Evolutionary conservation across 1,140 invertebrate genomes (phyloP), one percentile per base, ranked within the genome.

Genomic region (Lepidurus packardi): DNA sequence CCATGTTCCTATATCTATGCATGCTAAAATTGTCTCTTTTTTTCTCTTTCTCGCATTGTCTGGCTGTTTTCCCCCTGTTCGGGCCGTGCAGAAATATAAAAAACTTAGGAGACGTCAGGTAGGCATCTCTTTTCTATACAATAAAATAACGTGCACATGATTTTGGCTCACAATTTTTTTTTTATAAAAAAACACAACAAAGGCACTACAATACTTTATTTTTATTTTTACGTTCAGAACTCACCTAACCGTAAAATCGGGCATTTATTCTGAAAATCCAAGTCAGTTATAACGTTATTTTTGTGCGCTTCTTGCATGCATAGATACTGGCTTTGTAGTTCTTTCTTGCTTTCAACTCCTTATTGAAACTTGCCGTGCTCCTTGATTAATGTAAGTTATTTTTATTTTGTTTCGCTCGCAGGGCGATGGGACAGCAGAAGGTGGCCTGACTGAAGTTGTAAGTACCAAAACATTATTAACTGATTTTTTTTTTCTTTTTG

Each of bases 51-150:
- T 83, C 84, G 83, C 82, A 82, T 78, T 81, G 76, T 77, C 79
- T 81, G 80, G 47, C 76, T 77, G 76, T 77, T 41, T 45, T 75
- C 34, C 74, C 44, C 10, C 24, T 42, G 47, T 78, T 73, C 75
- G 45, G 80, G 73, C 78, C 81, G 25, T 43, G 82, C 90, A 94
- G 91, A 93, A 94, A 91, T 94, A 94, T 89, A 93, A 94, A 88
- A 95, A 95, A 85, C 89, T 95, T 83, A 90, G 93, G 84, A 88
- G 94, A 87, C 89, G 93, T 87, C 93, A 95, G 90, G 82, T 82
- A 82, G 81, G 53, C 73, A 45, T 77, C 25, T 43, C n/a, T 21
- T 44, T 65, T 47, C 9, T 7, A 65, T 21, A n/a, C 53, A 65
- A 65, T 65, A 65, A n/a, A 65, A 21, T 16, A 47, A 13, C 53